phyloP scores from a whole-genome alignment of 2,113 vertebrate genomes.

The Aspidoscelis tigris region DNA sequence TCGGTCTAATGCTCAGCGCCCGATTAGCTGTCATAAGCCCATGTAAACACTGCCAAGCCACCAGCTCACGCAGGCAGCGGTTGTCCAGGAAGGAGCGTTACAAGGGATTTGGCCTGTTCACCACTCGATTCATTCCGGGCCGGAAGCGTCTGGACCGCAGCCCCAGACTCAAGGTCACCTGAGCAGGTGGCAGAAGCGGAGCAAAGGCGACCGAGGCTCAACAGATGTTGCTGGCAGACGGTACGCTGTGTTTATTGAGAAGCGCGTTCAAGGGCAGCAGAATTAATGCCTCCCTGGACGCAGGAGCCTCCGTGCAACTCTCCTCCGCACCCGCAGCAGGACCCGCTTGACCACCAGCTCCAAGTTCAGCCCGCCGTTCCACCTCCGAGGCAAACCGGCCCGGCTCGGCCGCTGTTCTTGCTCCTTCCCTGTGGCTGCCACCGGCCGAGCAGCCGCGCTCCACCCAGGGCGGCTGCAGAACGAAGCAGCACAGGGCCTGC shows the following conservation, averaged over 20 bases:
- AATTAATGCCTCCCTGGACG: background rate
- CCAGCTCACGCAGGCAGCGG: slow-evolving; percentile 46
- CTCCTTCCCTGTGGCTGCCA: too few species aligned
- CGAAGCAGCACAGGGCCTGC: background rate
- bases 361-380: background rate
- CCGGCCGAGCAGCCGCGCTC: background rate
- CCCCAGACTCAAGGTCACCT: slow-evolving; percentile 7
- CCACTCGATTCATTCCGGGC: slow-evolving; percentile 55
- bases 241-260: slow-evolving; percentile 58
- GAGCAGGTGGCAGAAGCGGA: background rate
- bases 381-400: too few species aligned
- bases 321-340: background rate
- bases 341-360: background rate
- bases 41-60: slow-evolving; percentile 82
- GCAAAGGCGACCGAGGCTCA: too few species aligned
- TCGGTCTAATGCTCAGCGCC: slow-evolving; percentile 75
- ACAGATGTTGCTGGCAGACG: too few species aligned
- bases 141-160: background rate
- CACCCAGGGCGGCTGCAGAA: background rate
- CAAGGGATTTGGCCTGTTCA: slow-evolving; percentile 67
- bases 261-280: slow-evolving; percentile 51
- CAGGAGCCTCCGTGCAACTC: too few species aligned
- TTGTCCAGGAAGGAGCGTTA: slow-evolving; percentile 56
- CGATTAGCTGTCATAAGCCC: slow-evolving; percentile 89
- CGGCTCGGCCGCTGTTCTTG: too few species aligned